A percentile compares a stretch with the other conserved stretches of the same genome.
phyloP scores from a whole-genome alignment of 37 sponge, comb jelly and placozoan species.

The Eunapius fragilis region DNA sequence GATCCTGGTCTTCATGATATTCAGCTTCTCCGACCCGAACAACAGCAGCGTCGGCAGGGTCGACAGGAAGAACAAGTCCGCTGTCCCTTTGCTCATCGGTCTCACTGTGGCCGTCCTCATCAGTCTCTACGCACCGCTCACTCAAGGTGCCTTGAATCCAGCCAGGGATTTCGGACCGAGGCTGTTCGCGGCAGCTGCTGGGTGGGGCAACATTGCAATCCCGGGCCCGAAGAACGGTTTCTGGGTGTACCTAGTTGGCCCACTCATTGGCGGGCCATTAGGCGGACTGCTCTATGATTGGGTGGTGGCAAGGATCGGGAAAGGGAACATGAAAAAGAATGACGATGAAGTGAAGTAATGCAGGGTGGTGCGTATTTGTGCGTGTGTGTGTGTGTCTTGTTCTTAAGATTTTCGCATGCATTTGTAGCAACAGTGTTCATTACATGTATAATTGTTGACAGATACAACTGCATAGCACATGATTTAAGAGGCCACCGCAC shows the following conservation, averaged over 20 bases:
- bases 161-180: slow-evolving; percentile 69
- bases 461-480: no score
- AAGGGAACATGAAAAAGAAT: not conserved
- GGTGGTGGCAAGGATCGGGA: not conserved
- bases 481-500: no score
- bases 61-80: not conserved
- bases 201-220: slow-evolving; percentile 40
- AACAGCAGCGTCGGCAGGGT: not conserved
- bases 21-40: slow-evolving; percentile 10
- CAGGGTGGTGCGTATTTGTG: no score
- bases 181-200: slow-evolving; percentile 35
- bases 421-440: no score
- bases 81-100: slow-evolving; percentile 6
- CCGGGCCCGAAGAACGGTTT: slow-evolving; percentile 28
- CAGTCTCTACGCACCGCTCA: slow-evolving; percentile 16
- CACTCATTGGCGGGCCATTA: slow-evolving; percentile 17
- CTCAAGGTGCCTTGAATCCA: slow-evolving; percentile 40
- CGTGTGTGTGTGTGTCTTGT: no score
- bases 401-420: not conserved
- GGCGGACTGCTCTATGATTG: slow-evolving; percentile 8
- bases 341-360: not conserved
- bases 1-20: slow-evolving; percentile 23
- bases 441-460: no score
- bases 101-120: slow-evolving; percentile 23
- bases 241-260: slow-evolving; percentile 30